phyloP scores from a whole-genome alignment of 1,140 invertebrate genomes.

The Diplogasteroides magnus region DNA sequence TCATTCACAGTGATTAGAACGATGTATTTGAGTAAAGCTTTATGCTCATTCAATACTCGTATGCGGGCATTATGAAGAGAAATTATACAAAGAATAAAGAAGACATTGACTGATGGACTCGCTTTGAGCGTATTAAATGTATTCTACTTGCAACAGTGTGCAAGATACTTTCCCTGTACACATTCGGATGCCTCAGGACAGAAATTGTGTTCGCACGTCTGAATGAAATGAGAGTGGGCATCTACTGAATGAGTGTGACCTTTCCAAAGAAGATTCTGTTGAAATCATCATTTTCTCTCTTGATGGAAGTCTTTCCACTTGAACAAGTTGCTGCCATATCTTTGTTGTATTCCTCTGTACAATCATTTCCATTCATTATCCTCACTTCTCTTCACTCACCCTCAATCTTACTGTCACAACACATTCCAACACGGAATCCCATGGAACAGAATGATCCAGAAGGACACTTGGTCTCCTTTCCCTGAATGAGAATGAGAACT shows the following conservation, averaged over 20 bases:
- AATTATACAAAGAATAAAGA: too few species aligned
- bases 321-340: neutral
- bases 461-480: neutral
- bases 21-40: too few species aligned
- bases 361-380: neutral
- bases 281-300: neutral
- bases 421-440: neutral
- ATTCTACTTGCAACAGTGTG: neutral
- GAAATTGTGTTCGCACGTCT: neutral
- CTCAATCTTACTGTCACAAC: neutral
- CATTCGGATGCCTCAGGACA: neutral
- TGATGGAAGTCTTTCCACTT: neutral
- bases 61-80: too few species aligned
- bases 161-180: neutral
- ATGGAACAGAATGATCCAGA: neutral
- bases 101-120: too few species aligned
- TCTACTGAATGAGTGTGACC: neutral
- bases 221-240: neutral
- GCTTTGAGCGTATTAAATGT: too few species aligned
- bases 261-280: neutral
- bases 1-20: too few species aligned
- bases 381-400: neutral
- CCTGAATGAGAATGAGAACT: neutral
- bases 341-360: neutral
- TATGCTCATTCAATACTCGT: too few species aligned